Evolutionary conservation across 1,140 invertebrate species (phyloP), one percentile per base, ranked within the genome.

Genomic region (Drosophila obscura): DNA sequence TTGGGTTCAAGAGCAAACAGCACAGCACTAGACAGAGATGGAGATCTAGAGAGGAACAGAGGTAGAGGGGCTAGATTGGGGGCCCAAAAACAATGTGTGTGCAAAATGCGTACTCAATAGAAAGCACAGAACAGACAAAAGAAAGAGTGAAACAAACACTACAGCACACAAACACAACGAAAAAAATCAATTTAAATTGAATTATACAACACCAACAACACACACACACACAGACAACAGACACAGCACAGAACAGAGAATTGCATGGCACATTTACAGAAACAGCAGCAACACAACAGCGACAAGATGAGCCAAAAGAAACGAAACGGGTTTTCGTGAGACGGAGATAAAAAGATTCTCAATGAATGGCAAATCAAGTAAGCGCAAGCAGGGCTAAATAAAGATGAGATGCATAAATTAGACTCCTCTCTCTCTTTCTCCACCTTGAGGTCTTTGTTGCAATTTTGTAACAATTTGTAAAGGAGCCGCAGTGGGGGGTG

Each of bases 321-420:
- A 60, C 41, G 53, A 82, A 84, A 80, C 81, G 73, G 66, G 81
- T 85, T 84, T 72, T 51, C 63, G 22, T 26, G 39, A 16, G 31
- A 52, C 39, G 53, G 49, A 71, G 74, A 57, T 69, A 49, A 85
- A 74, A 73, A 63, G 57, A 78, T 80, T 64, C 82, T 81, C 61
- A 75, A 75, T 83, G 73, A 85, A 81, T 87, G 64, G 64, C 31
- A 44, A 45, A 69, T 68, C 66, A 61, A 73, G 63, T 64, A 73
- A 68, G 50, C 50, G 58, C 58, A 60, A 45, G 58, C 73, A 58
- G 13, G 53, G 74, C 78, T 85, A 85, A 87, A 85, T 85, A 87
- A 87, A 85, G 81, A 85, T 78, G 82, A 87, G 68, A 64, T 67
- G 81, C 64, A 85, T 87, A 87, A 85, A 87, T 85, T 85, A 87